Evolutionary conservation across 2,113 vertebrate species (phyloP).

Genomic region (Silurus asotus): DNA sequence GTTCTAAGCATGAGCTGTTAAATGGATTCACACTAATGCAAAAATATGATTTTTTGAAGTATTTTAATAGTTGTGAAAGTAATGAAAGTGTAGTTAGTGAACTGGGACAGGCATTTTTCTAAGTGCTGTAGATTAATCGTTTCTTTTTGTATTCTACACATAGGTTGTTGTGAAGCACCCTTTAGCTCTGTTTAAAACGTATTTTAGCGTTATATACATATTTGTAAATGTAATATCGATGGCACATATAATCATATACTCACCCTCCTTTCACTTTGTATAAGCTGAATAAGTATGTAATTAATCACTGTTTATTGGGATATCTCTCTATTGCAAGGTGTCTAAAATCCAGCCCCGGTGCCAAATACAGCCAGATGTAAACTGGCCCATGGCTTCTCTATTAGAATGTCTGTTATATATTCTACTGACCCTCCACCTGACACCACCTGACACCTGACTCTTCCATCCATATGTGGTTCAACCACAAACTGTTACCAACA

Average conservation of each 20-base stretch:
- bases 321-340: not conserved
- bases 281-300: constrained; percentile 1
- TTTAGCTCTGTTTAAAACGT: not conserved
- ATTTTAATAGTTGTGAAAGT: not conserved
- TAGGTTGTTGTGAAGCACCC: not conserved
- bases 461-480: too few species aligned
- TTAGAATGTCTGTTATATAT: too few species aligned
- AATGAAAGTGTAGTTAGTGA: not conserved
- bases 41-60: not conserved
- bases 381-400: too few species aligned
- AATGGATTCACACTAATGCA: not conserved
- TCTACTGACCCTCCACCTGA: too few species aligned
- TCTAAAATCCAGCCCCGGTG: not conserved
- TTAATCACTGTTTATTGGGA: constrained; percentile 7
- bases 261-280: not conserved
- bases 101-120: not conserved
- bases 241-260: not conserved
- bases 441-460: too few species aligned
- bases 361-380: too few species aligned
- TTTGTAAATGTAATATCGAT: not conserved
- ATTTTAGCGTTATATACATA: not conserved
- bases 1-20: not conserved
- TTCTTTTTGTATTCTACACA: not conserved
- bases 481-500: too few species aligned
- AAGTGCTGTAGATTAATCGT: not conserved